phyloP scores from a whole-genome alignment of 2,888 invertebrate genomes.

The Leucania comma region DNA sequence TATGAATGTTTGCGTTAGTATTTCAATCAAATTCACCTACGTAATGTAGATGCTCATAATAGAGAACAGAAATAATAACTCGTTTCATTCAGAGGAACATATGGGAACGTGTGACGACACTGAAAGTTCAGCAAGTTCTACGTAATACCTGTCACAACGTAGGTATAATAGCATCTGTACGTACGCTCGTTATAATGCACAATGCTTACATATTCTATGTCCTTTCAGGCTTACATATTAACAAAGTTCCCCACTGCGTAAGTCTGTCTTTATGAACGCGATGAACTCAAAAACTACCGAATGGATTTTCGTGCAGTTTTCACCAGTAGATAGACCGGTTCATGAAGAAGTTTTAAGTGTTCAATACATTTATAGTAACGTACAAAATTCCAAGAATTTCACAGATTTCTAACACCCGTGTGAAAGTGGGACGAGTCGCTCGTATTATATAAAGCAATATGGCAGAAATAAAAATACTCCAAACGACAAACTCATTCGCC shows the following conservation, averaged over 20 bases:
- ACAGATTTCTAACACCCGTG: too few relatives aligned
- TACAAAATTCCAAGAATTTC: too few relatives aligned
- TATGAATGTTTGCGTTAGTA: slow-evolving; percentile 46
- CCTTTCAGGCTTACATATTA: too few relatives aligned
- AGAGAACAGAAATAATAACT: slow-evolving; percentile 40
- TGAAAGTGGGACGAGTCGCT: too few relatives aligned
- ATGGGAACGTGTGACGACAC: slow-evolving; percentile 12
- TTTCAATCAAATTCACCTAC: slow-evolving; percentile 42
- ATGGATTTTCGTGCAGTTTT: too few relatives aligned
- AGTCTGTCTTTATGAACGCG: too few relatives aligned
- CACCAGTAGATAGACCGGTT: too few relatives aligned
- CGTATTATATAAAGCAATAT: neutral
- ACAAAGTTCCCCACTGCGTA: too few relatives aligned
- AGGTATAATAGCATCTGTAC: slow-evolving; percentile 3
- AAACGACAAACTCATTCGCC: slow-evolving; percentile 1
- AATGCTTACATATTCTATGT: neutral
- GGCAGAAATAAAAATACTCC: slow-evolving; percentile 13
- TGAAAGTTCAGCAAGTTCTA: slow-evolving; percentile 49
- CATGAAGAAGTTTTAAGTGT: too few relatives aligned
- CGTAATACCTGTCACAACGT: slow-evolving; percentile 14
- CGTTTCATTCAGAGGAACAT: slow-evolving; percentile 36
- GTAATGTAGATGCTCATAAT: slow-evolving; percentile 17
- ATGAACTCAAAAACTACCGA: too few relatives aligned
- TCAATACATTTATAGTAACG: too few relatives aligned
- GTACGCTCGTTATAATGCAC: neutral